Percentiles rank a stretch among this genome's conserved stretches.
phyloP scores from a whole-genome alignment of 2,797 vertebrate species.

The Typhlichthys eigenmanni region DNA sequence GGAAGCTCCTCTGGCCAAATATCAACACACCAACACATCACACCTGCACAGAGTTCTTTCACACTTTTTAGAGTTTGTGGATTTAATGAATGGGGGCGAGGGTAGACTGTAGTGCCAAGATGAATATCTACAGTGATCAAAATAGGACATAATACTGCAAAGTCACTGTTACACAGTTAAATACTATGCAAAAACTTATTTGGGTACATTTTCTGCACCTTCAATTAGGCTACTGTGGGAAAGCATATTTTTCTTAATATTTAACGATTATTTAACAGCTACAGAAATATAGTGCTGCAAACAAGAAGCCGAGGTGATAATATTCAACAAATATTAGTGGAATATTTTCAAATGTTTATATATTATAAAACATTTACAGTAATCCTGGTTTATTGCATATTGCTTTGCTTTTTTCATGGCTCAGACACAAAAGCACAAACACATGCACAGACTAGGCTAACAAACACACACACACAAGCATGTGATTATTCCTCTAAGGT shows the following conservation, averaged over 20 bases:
- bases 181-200: slow-evolving; percentile 40
- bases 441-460: slow-evolving; percentile 28
- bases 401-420: slow-evolving; percentile 22
- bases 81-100: no score
- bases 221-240: slow-evolving; percentile 10
- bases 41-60: not conserved
- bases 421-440: slow-evolving; percentile 10
- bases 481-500: slow-evolving; percentile 4
- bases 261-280: slow-evolving; percentile 35
- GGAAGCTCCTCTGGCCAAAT: not conserved
- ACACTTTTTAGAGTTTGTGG: no score
- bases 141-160: slow-evolving; percentile 6
- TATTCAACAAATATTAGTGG: slow-evolving; percentile 50
- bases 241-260: slow-evolving; percentile 23
- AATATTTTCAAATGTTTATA: slow-evolving; percentile 65
- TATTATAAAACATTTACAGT: slow-evolving; percentile 47
- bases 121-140: slow-evolving; percentile 42
- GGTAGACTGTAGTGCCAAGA: slow-evolving; percentile 24
- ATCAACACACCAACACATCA: not conserved
- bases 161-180: slow-evolving; percentile 32
- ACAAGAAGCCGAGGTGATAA: slow-evolving; percentile 54
- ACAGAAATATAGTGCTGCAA: slow-evolving; percentile 59
- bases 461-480: slow-evolving; percentile 31
- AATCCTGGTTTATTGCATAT: slow-evolving; percentile 21
- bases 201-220: slow-evolving; percentile 30